Evolutionary conservation across 2,113 vertebrate genomes (phyloP).

Genomic region (Cricetomys ansorgei): DNA sequence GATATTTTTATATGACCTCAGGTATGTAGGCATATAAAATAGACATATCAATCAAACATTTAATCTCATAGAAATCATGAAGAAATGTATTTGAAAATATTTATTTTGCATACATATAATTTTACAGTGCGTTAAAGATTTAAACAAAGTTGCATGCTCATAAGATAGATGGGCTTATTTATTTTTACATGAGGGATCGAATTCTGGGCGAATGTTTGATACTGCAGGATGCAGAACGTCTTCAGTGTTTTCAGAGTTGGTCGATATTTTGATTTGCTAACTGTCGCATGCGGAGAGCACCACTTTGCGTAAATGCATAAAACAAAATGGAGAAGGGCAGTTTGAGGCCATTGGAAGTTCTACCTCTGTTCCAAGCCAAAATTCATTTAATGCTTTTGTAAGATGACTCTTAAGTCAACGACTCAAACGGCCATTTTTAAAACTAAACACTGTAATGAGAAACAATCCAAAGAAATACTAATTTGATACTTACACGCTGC

Average conservation of each 20-base stretch:
- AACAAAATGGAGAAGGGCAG: not conserved
- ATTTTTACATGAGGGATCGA: not conserved
- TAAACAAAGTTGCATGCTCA: not conserved
- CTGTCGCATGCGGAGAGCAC: not conserved
- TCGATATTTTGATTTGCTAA: not conserved
- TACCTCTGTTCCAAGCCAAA: not conserved
- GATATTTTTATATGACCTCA: not conserved
- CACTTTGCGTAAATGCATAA: not conserved
- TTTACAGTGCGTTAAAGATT: not conserved
- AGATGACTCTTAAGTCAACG: not conserved
- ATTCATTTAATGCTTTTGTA: not conserved
- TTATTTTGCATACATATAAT: not conserved
- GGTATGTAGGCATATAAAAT: not conserved
- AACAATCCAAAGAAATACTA: not conserved
- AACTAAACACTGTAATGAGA: not conserved
- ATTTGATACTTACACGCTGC: not conserved
- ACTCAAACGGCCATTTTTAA: not conserved
- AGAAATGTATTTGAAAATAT: not conserved
- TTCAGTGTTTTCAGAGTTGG: not conserved
- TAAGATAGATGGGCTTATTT: not conserved
- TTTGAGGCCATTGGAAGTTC: not conserved
- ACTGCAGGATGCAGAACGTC: not conserved
- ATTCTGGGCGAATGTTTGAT: not conserved
- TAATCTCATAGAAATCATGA: not conserved
- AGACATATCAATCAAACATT: not conserved